phyloP scores from a whole-genome alignment of 2,888 invertebrate genomes.

The Phrixothrix hirtus region DNA sequence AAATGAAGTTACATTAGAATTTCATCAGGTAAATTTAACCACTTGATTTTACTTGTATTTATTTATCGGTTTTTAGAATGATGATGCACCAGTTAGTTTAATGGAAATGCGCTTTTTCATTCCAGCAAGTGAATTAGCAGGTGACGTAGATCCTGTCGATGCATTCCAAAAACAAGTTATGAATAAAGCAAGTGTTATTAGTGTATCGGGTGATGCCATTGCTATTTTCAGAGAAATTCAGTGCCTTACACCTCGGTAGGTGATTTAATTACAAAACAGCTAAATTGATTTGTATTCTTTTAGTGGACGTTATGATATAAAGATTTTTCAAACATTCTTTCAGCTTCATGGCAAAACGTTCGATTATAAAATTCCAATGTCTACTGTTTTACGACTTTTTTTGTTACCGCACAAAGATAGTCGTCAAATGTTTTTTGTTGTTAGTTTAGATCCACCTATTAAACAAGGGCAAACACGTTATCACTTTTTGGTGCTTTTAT shows the following conservation, averaged over 20 bases:
- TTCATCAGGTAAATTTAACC: slow-evolving; percentile 76
- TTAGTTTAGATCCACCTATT: slow-evolving; percentile 97
- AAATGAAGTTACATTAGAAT: slow-evolving; percentile 97
- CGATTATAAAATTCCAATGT: slow-evolving; percentile 99
- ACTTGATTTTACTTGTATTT: slow-evolving; percentile 1
- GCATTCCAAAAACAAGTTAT: slow-evolving; percentile 97
- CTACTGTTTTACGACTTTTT: slow-evolving; percentile 92
- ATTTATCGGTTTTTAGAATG: slow-evolving; percentile 69
- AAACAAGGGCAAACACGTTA: slow-evolving; percentile 99
- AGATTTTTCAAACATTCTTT: slow-evolving; percentile 88
- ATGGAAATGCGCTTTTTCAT: slow-evolving; percentile 99
- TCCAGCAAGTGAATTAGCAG: slow-evolving; percentile 84
- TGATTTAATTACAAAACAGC: background rate
- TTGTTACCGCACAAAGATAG: slow-evolving; percentile 95
- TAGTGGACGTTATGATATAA: slow-evolving; percentile 96
- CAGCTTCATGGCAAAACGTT: slow-evolving; percentile 98
- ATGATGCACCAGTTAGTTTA: slow-evolving; percentile 94
- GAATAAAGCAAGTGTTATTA: slow-evolving; percentile 96
- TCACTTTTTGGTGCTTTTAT: slow-evolving; percentile 92
- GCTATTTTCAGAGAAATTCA: slow-evolving; percentile 96
- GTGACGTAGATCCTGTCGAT: slow-evolving; percentile 90
- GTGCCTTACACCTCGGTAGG: slow-evolving; percentile 94
- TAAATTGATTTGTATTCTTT: slow-evolving; percentile 56
- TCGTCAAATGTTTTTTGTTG: slow-evolving; percentile 98
- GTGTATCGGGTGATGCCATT: slow-evolving; percentile 96